Evolutionary conservation across 2,888 invertebrate genomes (phyloP), one percentile per base, ranked within the genome.

Genomic region (Platycnemis pennipes): DNA sequence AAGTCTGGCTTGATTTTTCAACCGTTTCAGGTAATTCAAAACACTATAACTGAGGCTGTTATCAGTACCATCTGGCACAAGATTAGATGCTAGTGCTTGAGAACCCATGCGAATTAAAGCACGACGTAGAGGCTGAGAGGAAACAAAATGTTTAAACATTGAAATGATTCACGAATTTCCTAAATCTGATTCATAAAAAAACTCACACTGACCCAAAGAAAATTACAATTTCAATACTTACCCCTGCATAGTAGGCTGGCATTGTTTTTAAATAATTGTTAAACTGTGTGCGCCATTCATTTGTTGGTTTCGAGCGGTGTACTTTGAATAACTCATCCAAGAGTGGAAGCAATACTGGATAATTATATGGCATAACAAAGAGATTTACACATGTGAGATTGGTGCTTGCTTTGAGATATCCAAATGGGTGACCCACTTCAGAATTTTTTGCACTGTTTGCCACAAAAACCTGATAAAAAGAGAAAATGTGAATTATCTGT

Each of bases 341-440:
- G 19, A 99, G 97, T 0, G 99, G 99, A 96, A 99, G 96, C 56
- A 99, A 96, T 63, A 99, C 98, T 1, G 99, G 99, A 96, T 99
- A 99, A 97, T 99, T 99, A 97, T 99, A 99, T 46, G 99, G 99
- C 97, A 99, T 98, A 8, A 99, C 99, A 96, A 99, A 99, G 95
- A 99, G 97, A 97, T 99, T 99, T 77, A 99, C 99, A 96, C 99
- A 99, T 0, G 98, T 98, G 95, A 99, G 97, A 96, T 98, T 99
- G 8, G 99, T 99, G 95, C 99, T 99, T 0, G 99, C 99, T 97
- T 99, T 99, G 94, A 99, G 96, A 96, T 99, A 99, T 31, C 99
- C 99, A 96, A 99, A 99, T 0, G 99, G 99, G 96, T 98, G 98
- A 88, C 98, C 98, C 91, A 99, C 97, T 96, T 99, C 99, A 94